Conservation (phyloP, 2,888 invertebrate genomes). For the Pterobdella sp. region DNA sequence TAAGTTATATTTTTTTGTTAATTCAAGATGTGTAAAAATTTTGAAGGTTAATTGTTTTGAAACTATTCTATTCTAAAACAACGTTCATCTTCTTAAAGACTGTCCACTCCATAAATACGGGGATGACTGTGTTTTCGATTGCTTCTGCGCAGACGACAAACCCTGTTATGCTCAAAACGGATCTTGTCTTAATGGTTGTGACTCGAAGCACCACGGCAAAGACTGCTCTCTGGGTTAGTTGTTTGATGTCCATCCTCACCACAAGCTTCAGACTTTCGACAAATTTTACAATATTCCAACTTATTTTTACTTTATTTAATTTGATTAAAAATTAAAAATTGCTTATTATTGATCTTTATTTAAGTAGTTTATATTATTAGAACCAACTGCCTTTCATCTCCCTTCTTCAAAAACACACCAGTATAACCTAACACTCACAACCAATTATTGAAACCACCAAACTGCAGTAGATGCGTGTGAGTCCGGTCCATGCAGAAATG, state of each 20-base stretch:
- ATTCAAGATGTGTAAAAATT: no score
- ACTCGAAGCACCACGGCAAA: conserved; percentile 11
- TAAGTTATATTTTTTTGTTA: background rate
- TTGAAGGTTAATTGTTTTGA: background rate
- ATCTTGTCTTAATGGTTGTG: conserved; percentile 18
- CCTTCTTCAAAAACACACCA: no score
- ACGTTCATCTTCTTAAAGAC: conserved; percentile 4
- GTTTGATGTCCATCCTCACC: no score
- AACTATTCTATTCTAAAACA: background rate
- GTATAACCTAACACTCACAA: no score
- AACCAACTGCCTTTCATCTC: no score
- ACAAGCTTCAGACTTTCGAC: no score
- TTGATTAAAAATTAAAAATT: no score
- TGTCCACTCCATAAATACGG: conserved; percentile 21
- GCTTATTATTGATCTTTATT: no score
- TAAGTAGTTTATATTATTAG: no score
- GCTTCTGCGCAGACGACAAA: conserved; percentile 19
- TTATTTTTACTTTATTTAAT: no score
- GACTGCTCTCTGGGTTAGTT: conserved; percentile 20
- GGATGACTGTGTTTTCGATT: conserved; percentile 21
- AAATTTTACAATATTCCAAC: no score
- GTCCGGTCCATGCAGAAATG: conserved; percentile 69
- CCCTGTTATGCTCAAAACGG: conserved; percentile 19
- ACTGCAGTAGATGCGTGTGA: conserved; percentile 76
- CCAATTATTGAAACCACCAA: conserved; percentile 47